Conservation (phyloP, 2,113 vertebrate genomes). For the Notarius quadriscutis region DNA sequence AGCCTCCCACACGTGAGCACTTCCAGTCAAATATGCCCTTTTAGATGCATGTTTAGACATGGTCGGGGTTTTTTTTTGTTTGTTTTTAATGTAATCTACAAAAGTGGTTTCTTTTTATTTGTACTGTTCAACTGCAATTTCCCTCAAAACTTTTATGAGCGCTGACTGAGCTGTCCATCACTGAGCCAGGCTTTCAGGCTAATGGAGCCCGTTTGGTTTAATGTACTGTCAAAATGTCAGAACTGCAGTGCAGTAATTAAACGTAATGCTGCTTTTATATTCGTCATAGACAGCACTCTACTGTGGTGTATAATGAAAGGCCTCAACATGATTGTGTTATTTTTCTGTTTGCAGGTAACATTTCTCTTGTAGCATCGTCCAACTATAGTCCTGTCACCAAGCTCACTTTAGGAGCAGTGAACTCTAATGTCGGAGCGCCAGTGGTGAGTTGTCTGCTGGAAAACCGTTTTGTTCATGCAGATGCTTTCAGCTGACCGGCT, state of each 20-base stretch:
- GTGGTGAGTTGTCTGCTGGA: constrained; percentile 52
- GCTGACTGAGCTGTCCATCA: neutral
- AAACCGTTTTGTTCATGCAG: constrained; percentile 4
- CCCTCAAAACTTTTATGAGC: neutral
- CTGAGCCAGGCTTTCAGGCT: neutral
- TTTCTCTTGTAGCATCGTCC: constrained; percentile 54
- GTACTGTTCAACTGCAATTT: neutral
- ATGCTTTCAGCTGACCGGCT: neutral
- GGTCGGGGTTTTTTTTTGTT: neutral
- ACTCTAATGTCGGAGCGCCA: constrained; percentile 57
- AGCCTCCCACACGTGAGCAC: neutral
- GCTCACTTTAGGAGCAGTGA: constrained; percentile 58
- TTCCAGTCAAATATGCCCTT: neutral
- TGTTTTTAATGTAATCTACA: neutral
- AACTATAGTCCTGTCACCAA: constrained; percentile 55
- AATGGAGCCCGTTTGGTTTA: neutral
- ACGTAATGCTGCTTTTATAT: neutral
- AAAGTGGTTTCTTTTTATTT: neutral
- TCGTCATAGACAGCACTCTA: neutral
- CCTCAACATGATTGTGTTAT: constrained; percentile 1
- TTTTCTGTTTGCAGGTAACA: constrained; percentile 51
- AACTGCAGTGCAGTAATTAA: neutral
- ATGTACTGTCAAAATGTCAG: neutral
- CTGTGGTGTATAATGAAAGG: neutral
- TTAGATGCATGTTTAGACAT: neutral